Conservation (phyloP, 2,113 vertebrate genomes). For the Menidia beryllina region DNA sequence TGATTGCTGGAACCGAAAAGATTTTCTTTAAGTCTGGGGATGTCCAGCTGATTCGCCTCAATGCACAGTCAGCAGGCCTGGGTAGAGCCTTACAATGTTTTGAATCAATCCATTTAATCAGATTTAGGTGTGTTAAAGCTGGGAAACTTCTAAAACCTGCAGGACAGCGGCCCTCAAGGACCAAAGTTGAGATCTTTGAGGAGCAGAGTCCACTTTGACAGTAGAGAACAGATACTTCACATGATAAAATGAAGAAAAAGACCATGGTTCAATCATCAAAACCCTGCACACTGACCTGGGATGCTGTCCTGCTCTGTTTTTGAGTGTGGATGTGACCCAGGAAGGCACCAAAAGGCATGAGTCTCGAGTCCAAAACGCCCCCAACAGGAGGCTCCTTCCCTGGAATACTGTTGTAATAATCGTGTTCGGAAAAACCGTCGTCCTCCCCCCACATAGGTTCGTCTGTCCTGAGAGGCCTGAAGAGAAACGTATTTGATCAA, state of each 20-base stretch:
- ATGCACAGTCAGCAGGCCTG: too few species aligned
- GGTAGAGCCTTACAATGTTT: too few species aligned
- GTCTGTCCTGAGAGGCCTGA: constrained; percentile 83
- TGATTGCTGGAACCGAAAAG: too few species aligned
- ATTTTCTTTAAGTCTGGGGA: too few species aligned
- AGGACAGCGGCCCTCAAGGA: too few species aligned
- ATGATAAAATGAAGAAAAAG: not conserved
- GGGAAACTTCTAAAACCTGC: too few species aligned
- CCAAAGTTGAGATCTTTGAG: too few species aligned
- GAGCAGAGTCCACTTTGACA: too few species aligned
- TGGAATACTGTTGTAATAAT: constrained; percentile 97
- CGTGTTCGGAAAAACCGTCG: constrained; percentile 82
- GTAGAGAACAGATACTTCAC: too few species aligned
- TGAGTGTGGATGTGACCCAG: constrained; percentile 80
- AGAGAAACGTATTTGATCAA: not conserved
- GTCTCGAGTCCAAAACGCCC: constrained; percentile 90
- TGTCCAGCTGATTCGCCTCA: too few species aligned
- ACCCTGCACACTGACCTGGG: constrained; percentile 77
- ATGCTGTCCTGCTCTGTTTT: constrained; percentile 66
- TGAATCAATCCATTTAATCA: too few species aligned
- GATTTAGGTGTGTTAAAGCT: too few species aligned
- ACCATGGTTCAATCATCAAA: not conserved
- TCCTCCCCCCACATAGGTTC: constrained; percentile 89
- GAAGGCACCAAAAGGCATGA: constrained; percentile 63
- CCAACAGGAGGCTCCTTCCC: constrained; percentile 94